Conservation (phyloP, 2,888 invertebrate genomes). For the Malthinus flaveolus region DNA sequence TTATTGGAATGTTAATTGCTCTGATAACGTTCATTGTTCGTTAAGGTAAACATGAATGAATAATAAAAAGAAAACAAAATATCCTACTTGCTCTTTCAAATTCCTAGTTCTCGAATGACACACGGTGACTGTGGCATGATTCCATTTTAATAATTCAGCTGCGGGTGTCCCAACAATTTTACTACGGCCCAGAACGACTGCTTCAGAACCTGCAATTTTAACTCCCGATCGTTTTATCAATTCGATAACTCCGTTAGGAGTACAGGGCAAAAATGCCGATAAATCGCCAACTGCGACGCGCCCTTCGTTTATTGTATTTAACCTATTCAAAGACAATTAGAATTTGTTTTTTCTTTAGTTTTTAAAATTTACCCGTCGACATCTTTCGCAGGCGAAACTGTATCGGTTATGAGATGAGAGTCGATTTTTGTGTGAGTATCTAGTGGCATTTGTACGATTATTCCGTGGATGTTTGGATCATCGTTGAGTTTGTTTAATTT, state of each 20-base stretch:
- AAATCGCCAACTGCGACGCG: conserved; percentile 88
- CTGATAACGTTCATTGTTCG: neutral
- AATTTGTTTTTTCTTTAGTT: neutral
- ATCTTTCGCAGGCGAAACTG: conserved; percentile 88
- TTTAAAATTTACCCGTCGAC: conserved; percentile 82
- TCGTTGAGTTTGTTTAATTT: conserved; percentile 77
- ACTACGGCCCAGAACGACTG: conserved; percentile 94
- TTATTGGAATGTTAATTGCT: neutral
- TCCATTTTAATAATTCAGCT: conserved; percentile 93
- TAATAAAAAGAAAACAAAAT: no score
- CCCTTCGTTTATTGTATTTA: conserved; percentile 94
- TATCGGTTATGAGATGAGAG: conserved; percentile 82
- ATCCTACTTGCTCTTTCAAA: conserved; percentile 69
- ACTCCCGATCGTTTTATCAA: conserved; percentile 82
- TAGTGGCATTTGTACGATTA: conserved; percentile 95
- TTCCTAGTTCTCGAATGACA: conserved; percentile 95
- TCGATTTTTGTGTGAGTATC: conserved; percentile 84
- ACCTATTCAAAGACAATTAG: conserved; percentile 48
- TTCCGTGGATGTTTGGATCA: conserved; percentile 86
- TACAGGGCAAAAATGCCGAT: conserved; percentile 91
- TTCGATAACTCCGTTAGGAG: conserved; percentile 93
- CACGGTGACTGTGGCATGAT: conserved; percentile 94
- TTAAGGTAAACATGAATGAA: neutral
- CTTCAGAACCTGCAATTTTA: conserved; percentile 77
- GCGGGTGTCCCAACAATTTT: conserved; percentile 98